phyloP scores from a whole-genome alignment of 1,140 invertebrate species.

The Nephila pilipes region DNA sequence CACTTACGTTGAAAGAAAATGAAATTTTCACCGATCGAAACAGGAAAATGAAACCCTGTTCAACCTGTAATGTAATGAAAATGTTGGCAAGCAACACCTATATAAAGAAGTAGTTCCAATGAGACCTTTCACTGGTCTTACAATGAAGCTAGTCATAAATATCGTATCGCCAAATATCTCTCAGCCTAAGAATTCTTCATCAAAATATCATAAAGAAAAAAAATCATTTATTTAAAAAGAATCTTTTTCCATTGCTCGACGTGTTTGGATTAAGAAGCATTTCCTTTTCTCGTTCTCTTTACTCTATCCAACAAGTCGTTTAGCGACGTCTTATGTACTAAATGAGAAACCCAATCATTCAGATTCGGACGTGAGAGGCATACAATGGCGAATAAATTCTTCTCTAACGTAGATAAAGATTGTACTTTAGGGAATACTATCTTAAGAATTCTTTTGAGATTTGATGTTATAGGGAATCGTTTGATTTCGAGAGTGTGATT shows the following conservation, averaged over 20 bases:
- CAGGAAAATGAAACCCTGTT: too few relatives aligned
- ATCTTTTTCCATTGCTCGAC: not conserved
- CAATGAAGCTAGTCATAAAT: too few relatives aligned
- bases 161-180: not conserved
- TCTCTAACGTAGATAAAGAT: not conserved
- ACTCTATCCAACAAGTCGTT: not conserved
- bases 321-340: not conserved
- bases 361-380: not conserved
- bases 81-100: too few relatives aligned
- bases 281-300: not conserved
- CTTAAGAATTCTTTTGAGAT: too few relatives aligned
- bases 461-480: not conserved
- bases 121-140: too few relatives aligned
- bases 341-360: not conserved
- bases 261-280: slow-evolving; percentile 12
- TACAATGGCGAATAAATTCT: not conserved
- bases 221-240: not conserved
- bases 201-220: not conserved
- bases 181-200: not conserved
- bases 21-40: too few relatives aligned
- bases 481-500: not conserved
- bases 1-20: too few relatives aligned
- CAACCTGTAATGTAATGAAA: too few relatives aligned
- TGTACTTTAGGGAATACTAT: not conserved
- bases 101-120: too few relatives aligned